phyloP scores from a whole-genome alignment of 1,140 invertebrate species.

The Asobara japonica region DNA sequence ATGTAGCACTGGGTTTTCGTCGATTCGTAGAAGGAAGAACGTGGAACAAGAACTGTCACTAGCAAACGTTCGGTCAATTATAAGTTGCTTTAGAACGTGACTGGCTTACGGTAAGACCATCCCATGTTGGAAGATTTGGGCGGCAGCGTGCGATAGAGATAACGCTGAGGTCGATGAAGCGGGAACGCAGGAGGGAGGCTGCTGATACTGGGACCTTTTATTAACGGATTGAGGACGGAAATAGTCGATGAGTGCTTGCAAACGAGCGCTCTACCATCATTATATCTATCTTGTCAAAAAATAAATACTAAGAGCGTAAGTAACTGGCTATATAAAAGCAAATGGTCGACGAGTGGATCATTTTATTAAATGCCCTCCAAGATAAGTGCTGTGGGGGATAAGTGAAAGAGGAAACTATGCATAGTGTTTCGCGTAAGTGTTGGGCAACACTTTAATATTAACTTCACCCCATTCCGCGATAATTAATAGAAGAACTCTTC shows the following conservation, averaged over 20 bases:
- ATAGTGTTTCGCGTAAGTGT: too few species aligned
- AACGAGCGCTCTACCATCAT: not conserved
- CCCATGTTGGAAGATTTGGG: too few species aligned
- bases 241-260: slow-evolving; percentile 1
- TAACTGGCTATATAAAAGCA: slow-evolving; percentile 4
- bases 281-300: not conserved
- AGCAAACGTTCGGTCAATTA: slow-evolving; percentile 57
- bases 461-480: too few species aligned
- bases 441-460: too few species aligned
- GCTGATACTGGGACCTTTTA: not conserved
- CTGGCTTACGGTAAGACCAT: slow-evolving; percentile 30
- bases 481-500: too few species aligned
- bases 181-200: not conserved
- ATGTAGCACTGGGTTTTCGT: slow-evolving; percentile 38
- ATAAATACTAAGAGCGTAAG: not conserved
- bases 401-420: not conserved
- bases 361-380: not conserved
- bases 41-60: slow-evolving; percentile 51
- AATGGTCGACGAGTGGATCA: not conserved
- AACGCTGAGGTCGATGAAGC: not conserved
- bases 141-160: not conserved
- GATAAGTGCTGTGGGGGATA: not conserved
- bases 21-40: slow-evolving; percentile 45
- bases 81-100: slow-evolving; percentile 54
- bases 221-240: not conserved